phyloP scores from a whole-genome alignment of 2,797 vertebrate genomes.

The Bradypus variegatus region DNA sequence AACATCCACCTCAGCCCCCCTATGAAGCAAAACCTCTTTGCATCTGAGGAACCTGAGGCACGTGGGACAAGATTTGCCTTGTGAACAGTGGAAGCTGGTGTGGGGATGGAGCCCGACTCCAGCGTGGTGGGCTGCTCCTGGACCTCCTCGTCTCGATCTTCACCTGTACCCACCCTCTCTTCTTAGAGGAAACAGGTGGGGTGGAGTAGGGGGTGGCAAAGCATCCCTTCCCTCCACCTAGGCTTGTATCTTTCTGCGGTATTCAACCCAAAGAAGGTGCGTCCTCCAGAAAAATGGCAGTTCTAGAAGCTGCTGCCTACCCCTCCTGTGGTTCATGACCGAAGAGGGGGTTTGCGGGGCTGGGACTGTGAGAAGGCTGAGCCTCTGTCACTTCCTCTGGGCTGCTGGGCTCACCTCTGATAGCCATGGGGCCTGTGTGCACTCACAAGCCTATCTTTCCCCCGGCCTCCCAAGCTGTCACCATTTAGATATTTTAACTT shows the following conservation, averaged over 20 bases:
- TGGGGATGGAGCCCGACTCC: background rate
- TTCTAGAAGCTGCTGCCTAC: background rate
- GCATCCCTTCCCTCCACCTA: background rate
- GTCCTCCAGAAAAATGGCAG: background rate
- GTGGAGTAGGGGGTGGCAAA: no score
- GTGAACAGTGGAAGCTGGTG: background rate
- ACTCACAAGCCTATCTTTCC: background rate
- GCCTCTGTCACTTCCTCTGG: no score
- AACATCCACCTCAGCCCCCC: background rate
- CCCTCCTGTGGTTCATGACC: background rate
- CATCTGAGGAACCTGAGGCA: background rate
- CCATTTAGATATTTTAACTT: background rate
- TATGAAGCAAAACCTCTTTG: background rate
- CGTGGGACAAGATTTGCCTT: background rate
- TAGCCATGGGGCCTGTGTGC: background rate
- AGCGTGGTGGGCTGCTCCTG: background rate
- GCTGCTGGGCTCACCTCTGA: background rate
- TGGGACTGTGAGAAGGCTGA: background rate
- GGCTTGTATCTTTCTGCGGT: background rate
- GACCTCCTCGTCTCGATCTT: background rate
- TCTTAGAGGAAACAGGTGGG: background rate
- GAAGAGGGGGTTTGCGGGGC: background rate
- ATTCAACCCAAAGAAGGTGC: background rate
- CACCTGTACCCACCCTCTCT: background rate
- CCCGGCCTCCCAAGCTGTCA: background rate